These are phyloP conservation scores for Lasaia peninsularis DNA, from an alignment of 1,140 invertebrate genomes.

Conservation along the genomic window DNA sequence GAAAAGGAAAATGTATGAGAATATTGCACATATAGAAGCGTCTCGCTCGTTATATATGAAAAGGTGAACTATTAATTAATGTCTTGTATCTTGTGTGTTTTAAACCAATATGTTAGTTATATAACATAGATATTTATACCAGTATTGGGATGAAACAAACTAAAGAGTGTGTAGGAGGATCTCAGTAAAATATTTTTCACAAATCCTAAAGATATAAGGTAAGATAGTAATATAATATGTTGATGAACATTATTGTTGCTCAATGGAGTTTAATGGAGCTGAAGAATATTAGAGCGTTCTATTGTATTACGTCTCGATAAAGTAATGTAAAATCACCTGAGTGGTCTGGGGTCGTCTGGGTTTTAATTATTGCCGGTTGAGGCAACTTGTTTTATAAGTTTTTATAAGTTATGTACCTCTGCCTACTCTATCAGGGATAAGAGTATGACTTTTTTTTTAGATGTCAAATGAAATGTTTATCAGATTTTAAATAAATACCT, in stretches of 20 bases:
- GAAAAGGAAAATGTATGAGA: slow-evolving; percentile 29
- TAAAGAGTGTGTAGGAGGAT: slow-evolving; percentile 57
- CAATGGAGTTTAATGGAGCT: slow-evolving; percentile 1
- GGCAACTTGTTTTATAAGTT: too few relatives aligned
- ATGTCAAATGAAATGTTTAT: too few relatives aligned
- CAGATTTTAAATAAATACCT: too few relatives aligned
- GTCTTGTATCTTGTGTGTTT: slow-evolving; percentile 55
- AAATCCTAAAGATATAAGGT: slow-evolving; percentile 46
- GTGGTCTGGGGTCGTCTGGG: too few relatives aligned
- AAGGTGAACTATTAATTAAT: slow-evolving; percentile 70
- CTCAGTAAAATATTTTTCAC: slow-evolving; percentile 64
- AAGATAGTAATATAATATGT: slow-evolving; percentile 38
- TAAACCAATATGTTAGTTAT: slow-evolving; percentile 21
- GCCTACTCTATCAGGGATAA: too few relatives aligned
- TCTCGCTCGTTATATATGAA: slow-evolving; percentile 56
- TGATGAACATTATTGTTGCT: slow-evolving; percentile 12
- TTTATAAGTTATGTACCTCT: too few relatives aligned
- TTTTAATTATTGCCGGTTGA: too few relatives aligned
- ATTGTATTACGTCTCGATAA: too few relatives aligned
- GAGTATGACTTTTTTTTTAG: too few relatives aligned
- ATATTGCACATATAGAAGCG: slow-evolving; percentile 54
- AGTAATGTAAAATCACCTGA: too few relatives aligned
- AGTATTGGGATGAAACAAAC: slow-evolving; percentile 63
- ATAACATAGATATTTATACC: slow-evolving; percentile 38
- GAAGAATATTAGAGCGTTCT: neutral